Evolutionary conservation across 1,140 invertebrate genomes (phyloP).

Genomic region (Branchinecta lynchi): DNA sequence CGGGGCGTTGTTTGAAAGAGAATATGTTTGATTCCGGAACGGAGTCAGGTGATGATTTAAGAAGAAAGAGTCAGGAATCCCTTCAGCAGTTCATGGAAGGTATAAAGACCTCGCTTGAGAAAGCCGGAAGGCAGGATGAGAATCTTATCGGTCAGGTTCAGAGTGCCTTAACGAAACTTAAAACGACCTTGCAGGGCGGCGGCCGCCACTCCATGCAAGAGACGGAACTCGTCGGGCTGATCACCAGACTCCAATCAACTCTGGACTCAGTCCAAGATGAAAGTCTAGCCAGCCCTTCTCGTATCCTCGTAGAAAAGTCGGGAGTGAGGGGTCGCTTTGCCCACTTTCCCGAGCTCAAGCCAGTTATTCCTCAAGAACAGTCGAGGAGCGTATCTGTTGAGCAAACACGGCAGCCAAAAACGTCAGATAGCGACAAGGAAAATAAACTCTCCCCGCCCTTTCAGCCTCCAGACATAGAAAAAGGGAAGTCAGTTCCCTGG

Average conservation of each 20-base stretch:
- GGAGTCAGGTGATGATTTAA: slow-evolving; percentile 45
- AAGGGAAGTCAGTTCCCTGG: slow-evolving; percentile 23
- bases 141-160: slow-evolving; percentile 57
- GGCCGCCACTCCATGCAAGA: slow-evolving; percentile 39
- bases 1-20: slow-evolving; percentile 19
- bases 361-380: slow-evolving; percentile 2
- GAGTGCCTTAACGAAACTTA: slow-evolving; percentile 51
- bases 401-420: neutral
- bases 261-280: slow-evolving; percentile 27
- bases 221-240: slow-evolving; percentile 49
- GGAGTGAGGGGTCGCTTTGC: slow-evolving; percentile 18
- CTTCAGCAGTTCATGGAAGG: slow-evolving; percentile 27
- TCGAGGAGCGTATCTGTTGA: neutral
- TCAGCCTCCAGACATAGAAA: neutral
- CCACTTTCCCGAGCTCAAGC: slow-evolving; percentile 16
- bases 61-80: slow-evolving; percentile 22
- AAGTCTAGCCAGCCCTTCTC: neutral
- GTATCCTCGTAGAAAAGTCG: slow-evolving; percentile 17
- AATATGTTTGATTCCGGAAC: slow-evolving; percentile 42
- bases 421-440: slow-evolving; percentile 14
- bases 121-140: slow-evolving; percentile 18
- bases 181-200: slow-evolving; percentile 46
- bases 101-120: slow-evolving; percentile 26
- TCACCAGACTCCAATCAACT: slow-evolving; percentile 54
- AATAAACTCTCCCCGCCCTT: neutral